Evolutionary conservation across 30 jellyfish, hydroid and myxozoan species (phyloP).

Genomic region (Hydractinia echinata): DNA sequence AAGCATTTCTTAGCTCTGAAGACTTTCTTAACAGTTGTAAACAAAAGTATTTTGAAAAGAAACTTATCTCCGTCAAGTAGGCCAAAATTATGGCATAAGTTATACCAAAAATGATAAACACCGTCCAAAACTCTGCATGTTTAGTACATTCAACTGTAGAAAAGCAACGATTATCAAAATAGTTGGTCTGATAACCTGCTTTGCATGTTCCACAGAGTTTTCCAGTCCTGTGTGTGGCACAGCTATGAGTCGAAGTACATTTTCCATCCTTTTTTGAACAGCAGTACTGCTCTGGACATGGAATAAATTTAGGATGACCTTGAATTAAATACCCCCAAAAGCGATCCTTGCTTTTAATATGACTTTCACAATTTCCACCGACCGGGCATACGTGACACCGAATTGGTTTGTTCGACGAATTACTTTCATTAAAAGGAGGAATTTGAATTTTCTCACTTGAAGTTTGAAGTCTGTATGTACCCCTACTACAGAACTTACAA

Average conservation of each 20-base stretch:
- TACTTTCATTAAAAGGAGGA: too few relatives aligned
- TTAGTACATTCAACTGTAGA: background rate
- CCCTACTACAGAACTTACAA: too few relatives aligned
- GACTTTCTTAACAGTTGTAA: too few relatives aligned
- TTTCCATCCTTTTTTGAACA: background rate
- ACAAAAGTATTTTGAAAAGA: too few relatives aligned
- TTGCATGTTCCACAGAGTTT: background rate
- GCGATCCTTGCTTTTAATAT: background rate
- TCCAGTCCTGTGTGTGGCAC: background rate
- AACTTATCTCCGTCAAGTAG: background rate
- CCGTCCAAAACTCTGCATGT: background rate
- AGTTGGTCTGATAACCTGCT: background rate
- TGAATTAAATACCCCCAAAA: background rate
- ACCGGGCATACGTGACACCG: background rate
- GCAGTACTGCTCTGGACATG: background rate
- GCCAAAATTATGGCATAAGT: constrained; percentile 1
- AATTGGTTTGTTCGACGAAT: too few relatives aligned
- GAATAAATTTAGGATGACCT: background rate
- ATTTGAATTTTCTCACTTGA: too few relatives aligned
- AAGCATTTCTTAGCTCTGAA: too few relatives aligned
- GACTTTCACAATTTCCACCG: background rate
- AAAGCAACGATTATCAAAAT: background rate
- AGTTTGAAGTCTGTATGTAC: too few relatives aligned
- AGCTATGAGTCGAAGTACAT: background rate
- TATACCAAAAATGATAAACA: background rate